Percentiles rank a stretch among this genome's conserved stretches.
These are phyloP conservation scores for Conus ventricosus DNA, from an alignment of 1,140 invertebrate species.

Conservation along the genomic window DNA sequence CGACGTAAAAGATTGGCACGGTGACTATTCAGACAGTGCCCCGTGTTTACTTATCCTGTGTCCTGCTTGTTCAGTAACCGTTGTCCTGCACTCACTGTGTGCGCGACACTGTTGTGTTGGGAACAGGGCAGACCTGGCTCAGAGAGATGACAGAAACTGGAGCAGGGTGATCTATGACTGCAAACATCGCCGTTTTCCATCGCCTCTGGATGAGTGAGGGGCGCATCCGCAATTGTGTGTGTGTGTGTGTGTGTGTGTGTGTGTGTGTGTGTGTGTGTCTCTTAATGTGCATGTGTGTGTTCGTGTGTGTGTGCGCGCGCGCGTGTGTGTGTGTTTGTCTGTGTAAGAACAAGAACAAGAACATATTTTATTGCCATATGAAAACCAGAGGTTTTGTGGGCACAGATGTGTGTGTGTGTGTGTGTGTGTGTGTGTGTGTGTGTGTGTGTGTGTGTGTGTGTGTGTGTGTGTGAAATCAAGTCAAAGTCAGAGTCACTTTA, in stretches of 20 bases:
- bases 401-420: not conserved
- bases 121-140: too few species aligned
- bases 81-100: too few species aligned
- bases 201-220: too few species aligned
- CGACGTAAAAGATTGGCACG: not conserved
- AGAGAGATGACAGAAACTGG: too few species aligned
- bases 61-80: too few species aligned
- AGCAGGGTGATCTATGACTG: too few species aligned
- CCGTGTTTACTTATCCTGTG: too few species aligned
- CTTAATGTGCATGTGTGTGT: not conserved
- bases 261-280: not conserved
- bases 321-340: not conserved
- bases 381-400: too few species aligned
- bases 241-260: not conserved
- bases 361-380: too few species aligned
- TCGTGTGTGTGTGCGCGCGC: not conserved
- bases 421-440: slow-evolving; percentile 6
- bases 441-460: slow-evolving; percentile 1
- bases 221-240: not conserved
- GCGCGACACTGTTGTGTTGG: too few species aligned
- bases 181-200: too few species aligned
- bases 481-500: too few species aligned
- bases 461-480: not conserved
- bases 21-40: not conserved
- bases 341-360: not conserved